phyloP scores from a whole-genome alignment of 2,888 invertebrate species.

The Scaptomyza cyrtandrae region DNA sequence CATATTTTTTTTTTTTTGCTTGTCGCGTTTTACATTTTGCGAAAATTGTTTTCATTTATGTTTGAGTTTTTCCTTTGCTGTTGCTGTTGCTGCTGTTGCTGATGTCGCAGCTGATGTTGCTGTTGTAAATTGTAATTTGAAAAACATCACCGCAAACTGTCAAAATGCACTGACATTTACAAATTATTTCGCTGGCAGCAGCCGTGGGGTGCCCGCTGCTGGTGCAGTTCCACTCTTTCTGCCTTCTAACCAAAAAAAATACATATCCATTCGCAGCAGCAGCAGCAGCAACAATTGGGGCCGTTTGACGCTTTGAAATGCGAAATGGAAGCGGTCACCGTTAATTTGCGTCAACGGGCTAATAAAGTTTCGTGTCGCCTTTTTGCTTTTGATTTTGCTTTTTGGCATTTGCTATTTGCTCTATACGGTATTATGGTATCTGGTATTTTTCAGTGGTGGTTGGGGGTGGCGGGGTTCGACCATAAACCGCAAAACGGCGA shows the following conservation, averaged over 20 bases:
- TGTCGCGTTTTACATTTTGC: conserved; percentile 38
- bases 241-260: not conserved
- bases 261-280: conserved; percentile 6
- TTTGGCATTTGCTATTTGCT: conserved; percentile 38
- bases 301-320: conserved; percentile 76
- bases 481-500: conserved; percentile 31
- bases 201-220: conserved; percentile 53
- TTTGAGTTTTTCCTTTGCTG: conserved; percentile 38
- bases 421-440: conserved; percentile 34
- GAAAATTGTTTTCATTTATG: conserved; percentile 63
- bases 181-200: conserved; percentile 82
- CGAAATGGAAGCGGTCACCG: conserved; percentile 82
- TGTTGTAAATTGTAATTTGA: conserved; percentile 82
- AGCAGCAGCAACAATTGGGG: conserved; percentile 29
- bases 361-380: conserved; percentile 81
- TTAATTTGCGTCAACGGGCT: conserved; percentile 84
- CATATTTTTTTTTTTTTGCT: conserved; percentile 18
- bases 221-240: conserved; percentile 10
- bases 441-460: not conserved
- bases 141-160: conserved; percentile 84
- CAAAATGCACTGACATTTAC: conserved; percentile 84
- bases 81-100: conserved; percentile 10
- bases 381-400: conserved; percentile 58
- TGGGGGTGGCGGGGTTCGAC: no score
- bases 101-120: conserved; percentile 34